Evolutionary conservation across 2,797 vertebrate genomes (phyloP).

Genomic region (Syncerus caffer): DNA sequence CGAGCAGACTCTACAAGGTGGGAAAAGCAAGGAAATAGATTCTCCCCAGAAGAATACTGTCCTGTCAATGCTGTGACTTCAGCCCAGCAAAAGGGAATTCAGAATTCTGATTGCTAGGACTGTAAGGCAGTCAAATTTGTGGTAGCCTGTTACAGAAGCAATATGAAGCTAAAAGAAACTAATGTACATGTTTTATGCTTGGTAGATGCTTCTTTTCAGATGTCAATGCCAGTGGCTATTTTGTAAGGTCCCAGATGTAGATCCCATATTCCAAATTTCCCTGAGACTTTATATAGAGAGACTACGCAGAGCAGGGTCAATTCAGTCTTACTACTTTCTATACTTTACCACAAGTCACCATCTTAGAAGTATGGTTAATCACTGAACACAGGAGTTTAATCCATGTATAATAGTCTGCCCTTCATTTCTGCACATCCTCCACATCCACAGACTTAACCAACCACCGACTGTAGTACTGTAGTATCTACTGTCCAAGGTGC

Average conservation of each 20-base stretch:
- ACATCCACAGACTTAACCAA: background rate
- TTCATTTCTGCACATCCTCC: background rate
- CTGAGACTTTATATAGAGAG: background rate
- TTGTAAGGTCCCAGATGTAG: background rate
- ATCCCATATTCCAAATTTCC: background rate
- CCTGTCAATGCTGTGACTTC: background rate
- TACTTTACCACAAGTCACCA: background rate
- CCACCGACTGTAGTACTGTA: fast-evolving
- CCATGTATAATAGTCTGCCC: background rate
- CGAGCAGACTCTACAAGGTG: background rate
- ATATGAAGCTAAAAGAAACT: background rate
- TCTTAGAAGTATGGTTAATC: background rate
- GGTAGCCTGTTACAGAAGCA: background rate
- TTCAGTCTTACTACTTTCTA: background rate
- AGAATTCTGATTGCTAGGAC: background rate
- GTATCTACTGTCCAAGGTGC: background rate
- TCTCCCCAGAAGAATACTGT: background rate
- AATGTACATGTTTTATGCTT: background rate
- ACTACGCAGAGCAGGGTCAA: background rate
- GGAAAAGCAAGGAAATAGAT: background rate
- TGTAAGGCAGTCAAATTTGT: background rate
- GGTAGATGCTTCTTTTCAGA: background rate
- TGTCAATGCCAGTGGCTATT: background rate
- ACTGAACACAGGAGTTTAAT: background rate
- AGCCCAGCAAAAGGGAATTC: background rate